Percentiles rank a stretch among this genome's conserved stretches.
These are phyloP conservation scores for Meta bourneti DNA, from an alignment of 2,888 invertebrate genomes.

Conservation along the genomic window DNA sequence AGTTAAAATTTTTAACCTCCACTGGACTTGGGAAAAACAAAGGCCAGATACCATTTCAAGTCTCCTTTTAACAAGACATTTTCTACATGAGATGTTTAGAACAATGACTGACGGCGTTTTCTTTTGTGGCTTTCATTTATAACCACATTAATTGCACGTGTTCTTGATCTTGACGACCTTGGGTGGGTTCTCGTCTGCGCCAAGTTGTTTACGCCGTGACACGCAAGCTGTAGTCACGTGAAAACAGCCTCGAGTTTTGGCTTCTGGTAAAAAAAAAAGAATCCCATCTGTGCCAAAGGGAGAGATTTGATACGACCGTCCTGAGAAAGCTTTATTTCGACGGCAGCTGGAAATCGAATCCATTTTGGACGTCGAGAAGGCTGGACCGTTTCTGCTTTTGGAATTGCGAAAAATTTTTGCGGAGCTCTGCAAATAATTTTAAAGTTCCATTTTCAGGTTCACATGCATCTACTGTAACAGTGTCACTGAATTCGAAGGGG, in stretches of 20 bases:
- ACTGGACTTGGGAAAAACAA: no score
- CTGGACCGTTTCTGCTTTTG: not conserved
- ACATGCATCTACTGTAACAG: no score
- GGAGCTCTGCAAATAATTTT: no score
- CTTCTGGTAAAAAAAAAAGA: not conserved
- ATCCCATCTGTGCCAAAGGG: not conserved
- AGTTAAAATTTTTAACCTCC: no score
- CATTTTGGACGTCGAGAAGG: not conserved
- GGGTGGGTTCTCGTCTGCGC: not conserved
- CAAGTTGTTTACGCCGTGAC: not conserved
- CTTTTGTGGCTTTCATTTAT: conserved; percentile 2
- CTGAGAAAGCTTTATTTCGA: not conserved
- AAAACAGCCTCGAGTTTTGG: not conserved
- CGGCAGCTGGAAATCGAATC: not conserved
- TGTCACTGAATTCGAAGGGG: no score
- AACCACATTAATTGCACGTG: conserved; percentile 18
- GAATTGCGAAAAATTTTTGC: not conserved
- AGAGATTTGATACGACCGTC: not conserved
- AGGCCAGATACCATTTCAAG: no score
- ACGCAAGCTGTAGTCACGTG: conserved; percentile 12
- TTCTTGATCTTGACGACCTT: conserved; percentile 32
- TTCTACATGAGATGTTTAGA: not conserved
- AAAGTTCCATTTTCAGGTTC: no score
- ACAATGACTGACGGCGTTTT: not conserved
- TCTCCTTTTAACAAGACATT: no score